Evolutionary conservation across 2,888 invertebrate genomes (phyloP), one percentile per base, ranked within the genome.

Genomic region (Heteropelma amictum): DNA sequence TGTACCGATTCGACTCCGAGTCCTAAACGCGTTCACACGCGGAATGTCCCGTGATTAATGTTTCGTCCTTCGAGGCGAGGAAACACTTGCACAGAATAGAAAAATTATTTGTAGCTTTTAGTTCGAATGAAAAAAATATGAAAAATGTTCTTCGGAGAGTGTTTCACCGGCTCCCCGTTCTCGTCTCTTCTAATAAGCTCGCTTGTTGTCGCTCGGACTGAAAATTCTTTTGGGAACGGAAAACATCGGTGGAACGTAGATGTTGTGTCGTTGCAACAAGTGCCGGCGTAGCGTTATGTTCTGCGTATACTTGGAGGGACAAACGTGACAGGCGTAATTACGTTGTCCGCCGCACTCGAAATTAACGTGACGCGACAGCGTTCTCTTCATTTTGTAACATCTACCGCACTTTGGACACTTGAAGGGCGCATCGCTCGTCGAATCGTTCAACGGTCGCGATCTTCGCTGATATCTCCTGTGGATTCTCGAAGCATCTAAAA

Each of bases 311-410:
- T 82, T 83, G 3, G 80, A 80, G 2, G 77, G 78, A 56, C 87
- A 87, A 4, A 86, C 61, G 51, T 79, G 76, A 61, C 87, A 87
- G 2, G 76, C 77, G 56, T 84, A 86, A 38, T 80, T 81, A n/a
- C 81, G 77, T 21, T 86, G 84, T 51, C 83, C 84, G 2, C 87
- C 87, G 80, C 90, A 91, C 75, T 90, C 90, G 74, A 88, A 89
- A 72, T 88, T 90, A 78, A 88, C 81, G 73, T 90, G 90, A 38
- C 87, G 86, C n/a, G 80, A 81, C 1, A 90, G 82, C 68, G 84
- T 87, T 35, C 85, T 82, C 72, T 86, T 88, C 76, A 86, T 81
- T 40, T 85, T 86, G 82, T 89, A 90, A n/a, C 76, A 76, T 77
- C 86, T 86, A 5, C 86, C 87, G 78, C 90, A 91, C 40, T 82